These are phyloP conservation scores for Malurus splendens DNA, from an alignment of 2,797 vertebrate genomes.

Conservation along the genomic window DNA sequence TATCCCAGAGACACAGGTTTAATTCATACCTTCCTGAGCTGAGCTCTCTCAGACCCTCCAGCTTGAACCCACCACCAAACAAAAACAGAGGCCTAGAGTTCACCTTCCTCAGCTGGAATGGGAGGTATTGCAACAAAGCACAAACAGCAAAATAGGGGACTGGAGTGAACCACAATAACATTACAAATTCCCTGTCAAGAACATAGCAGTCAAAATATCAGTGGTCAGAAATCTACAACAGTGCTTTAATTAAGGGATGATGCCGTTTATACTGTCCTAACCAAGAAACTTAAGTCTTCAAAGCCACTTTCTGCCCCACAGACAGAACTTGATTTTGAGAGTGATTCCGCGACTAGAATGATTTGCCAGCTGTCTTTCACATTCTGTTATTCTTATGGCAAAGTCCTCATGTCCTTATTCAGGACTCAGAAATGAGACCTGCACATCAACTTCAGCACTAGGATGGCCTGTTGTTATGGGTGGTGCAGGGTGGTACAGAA, in stretches of 20 bases:
- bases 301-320: background rate
- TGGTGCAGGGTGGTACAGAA: background rate
- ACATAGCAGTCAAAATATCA: background rate
- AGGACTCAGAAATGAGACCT: background rate
- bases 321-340: background rate
- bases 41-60: background rate
- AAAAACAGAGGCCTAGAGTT: background rate
- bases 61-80: background rate
- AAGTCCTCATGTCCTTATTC: background rate
- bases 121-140: background rate
- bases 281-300: background rate
- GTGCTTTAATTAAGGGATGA: background rate
- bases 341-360: background rate
- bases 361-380: background rate
- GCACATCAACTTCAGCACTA: fast-evolving
- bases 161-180: background rate
- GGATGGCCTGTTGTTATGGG: background rate
- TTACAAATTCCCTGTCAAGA: background rate
- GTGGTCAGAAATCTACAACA: background rate
- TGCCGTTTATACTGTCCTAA: background rate
- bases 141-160: background rate
- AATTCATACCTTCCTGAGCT: background rate
- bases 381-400: background rate
- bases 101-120: background rate
- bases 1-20: background rate